Base-by-base conservation (phyloP, 2,113 vertebrate genomes). In the Etia nguti region DNA sequence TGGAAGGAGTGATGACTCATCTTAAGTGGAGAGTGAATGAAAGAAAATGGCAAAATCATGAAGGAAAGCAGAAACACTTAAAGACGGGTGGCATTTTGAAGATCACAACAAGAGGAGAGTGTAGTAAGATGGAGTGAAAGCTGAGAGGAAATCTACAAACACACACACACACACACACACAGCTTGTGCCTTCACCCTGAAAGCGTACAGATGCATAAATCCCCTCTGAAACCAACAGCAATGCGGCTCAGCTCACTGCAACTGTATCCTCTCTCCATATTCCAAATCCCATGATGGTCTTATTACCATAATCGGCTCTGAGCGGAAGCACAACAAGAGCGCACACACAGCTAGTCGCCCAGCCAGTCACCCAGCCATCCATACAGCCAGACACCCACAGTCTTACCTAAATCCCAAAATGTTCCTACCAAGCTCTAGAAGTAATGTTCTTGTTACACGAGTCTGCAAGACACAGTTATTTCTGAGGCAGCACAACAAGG, bases 261-360 rank as follows among this genome's bases (percentile, higher is more conserved):
- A 59, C 79, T 83, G 34, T 68, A 81, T 88, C 70, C 79, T 85
- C 55, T 91, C 86, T 85, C 68, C 81, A 83, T 81, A 62, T 88
- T 77, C 52, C 54, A 83, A 88, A 89, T 86, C 89, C 87, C 59
- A 48, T 79, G 83, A 86, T 90, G 84, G 82, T 56, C 43, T 79
- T 85, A 88, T 90, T 90, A 88, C 43, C 86, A 88, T 90, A 87
- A 90, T 93, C 86, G 15, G 77, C 90, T 89, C 82, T 54, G 86
- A 91, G 55, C 10, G 10, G 46, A 73, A 91, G 83, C 84, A 90
- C 79, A 88, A 84, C 89, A 65, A 34, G 81, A 83, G 60, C 80
- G 26, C 80, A 46, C 68, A 29, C 55, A 59, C 56, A 88, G 43
- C 38, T 16, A 60, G 36, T 18, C 65, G 2, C 36, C 34, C 31